phyloP scores from a whole-genome alignment of 2,113 vertebrate genomes.

The Erythrocercus mccallii region DNA sequence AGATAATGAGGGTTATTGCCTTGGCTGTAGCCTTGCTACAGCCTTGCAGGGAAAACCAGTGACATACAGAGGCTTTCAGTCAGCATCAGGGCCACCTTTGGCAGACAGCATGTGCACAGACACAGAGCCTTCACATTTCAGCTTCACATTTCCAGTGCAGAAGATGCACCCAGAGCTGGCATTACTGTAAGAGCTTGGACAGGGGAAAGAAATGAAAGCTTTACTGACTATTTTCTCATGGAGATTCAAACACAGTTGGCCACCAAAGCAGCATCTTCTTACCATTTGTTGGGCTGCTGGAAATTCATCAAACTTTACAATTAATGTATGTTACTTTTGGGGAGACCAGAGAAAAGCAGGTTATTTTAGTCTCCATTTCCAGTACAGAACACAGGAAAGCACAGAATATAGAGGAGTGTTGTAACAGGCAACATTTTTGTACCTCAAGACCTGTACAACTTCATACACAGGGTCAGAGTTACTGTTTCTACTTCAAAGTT shows the following conservation, averaged over 20 bases:
- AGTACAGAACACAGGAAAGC: not conserved
- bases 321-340: not conserved
- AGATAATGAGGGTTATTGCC: not conserved
- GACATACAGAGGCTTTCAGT: not conserved
- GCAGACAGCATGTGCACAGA: not conserved
- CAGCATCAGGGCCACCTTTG: not conserved
- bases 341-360: not conserved
- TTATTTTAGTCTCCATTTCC: not conserved
- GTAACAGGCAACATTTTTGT: not conserved
- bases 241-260: not conserved
- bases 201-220: not conserved
- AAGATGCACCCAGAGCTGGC: not conserved
- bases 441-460: not conserved
- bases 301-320: not conserved
- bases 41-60: not conserved
- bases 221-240: not conserved
- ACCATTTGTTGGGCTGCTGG: not conserved
- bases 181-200: not conserved
- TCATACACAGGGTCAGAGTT: not conserved
- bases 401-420: not conserved
- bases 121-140: not conserved
- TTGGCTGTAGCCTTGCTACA: not conserved
- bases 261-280: not conserved
- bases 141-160: too few species aligned
- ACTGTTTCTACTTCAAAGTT: not conserved